Conservation (phyloP, 2,113 vertebrate genomes). For the Heliornis fulica region DNA sequence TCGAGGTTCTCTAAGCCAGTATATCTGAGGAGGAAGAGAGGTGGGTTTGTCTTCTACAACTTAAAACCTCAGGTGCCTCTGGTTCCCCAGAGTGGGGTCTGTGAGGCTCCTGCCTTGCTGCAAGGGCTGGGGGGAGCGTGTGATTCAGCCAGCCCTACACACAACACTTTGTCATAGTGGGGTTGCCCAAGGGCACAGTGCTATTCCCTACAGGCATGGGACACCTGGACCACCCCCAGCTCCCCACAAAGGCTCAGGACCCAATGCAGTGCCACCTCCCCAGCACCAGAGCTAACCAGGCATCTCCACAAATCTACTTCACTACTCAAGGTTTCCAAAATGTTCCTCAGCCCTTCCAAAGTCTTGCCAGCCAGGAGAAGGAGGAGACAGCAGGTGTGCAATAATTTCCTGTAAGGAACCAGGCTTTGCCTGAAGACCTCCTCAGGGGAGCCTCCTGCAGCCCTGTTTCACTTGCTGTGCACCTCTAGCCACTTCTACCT, state of each 20-base stretch:
- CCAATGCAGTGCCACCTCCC: background rate
- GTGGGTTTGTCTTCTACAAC: background rate
- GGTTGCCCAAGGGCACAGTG: background rate
- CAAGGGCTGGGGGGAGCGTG: background rate
- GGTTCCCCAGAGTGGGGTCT: background rate
- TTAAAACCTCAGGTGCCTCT: background rate
- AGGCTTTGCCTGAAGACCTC: background rate
- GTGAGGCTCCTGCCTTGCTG: background rate
- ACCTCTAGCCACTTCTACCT: background rate
- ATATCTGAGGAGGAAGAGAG: background rate
- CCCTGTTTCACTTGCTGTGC: fast-evolving
- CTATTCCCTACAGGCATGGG: fast-evolving
- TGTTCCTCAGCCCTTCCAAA: background rate
- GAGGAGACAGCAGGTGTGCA: background rate
- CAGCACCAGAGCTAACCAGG: background rate
- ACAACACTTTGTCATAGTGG: background rate
- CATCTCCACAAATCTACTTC: background rate
- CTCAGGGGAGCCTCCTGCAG: background rate
- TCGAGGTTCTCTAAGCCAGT: background rate
- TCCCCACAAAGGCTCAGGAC: background rate
- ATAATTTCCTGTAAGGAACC: background rate
- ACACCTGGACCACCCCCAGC: background rate
- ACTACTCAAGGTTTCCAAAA: background rate
- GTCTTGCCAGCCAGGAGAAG: background rate
- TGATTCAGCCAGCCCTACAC: fast-evolving